Conservation (phyloP, 2,797 vertebrate genomes). For the Cyprinodon diabolis region DNA sequence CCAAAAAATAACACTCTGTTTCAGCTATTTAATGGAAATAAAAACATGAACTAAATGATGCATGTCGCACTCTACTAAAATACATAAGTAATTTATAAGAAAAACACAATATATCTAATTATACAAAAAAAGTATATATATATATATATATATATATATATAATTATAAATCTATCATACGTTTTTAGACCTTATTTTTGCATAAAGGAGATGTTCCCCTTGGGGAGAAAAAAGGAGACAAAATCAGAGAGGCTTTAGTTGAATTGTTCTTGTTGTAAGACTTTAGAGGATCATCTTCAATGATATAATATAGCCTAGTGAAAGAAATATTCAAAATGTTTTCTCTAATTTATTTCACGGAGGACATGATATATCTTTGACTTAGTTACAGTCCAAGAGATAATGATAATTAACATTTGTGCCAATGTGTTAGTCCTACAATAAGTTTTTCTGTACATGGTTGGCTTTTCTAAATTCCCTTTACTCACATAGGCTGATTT, state of each 20-base stretch:
- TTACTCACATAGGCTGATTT: conserved; percentile 24
- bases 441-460: conserved; percentile 10
- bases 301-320: neutral
- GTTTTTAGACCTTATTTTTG: neutral
- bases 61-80: neutral
- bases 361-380: neutral
- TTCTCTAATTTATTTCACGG: neutral
- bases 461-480: conserved; percentile 1
- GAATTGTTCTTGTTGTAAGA: neutral
- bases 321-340: neutral
- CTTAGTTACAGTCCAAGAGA: conserved; percentile 5
- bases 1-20: neutral
- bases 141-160: too few relatives aligned
- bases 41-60: neutral
- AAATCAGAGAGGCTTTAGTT: neutral
- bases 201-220: neutral
- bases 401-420: conserved; percentile 6
- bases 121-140: too few relatives aligned
- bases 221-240: neutral
- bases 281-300: neutral
- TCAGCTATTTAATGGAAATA: neutral
- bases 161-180: too few relatives aligned
- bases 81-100: neutral
- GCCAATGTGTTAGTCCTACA: conserved; percentile 2
- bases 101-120: neutral